A percentile compares a stretch with the other conserved stretches of the same genome.
These are phyloP conservation scores for Neopelma chrysocephalum DNA, from an alignment of 2,797 vertebrate genomes.

Conservation along the genomic window DNA sequence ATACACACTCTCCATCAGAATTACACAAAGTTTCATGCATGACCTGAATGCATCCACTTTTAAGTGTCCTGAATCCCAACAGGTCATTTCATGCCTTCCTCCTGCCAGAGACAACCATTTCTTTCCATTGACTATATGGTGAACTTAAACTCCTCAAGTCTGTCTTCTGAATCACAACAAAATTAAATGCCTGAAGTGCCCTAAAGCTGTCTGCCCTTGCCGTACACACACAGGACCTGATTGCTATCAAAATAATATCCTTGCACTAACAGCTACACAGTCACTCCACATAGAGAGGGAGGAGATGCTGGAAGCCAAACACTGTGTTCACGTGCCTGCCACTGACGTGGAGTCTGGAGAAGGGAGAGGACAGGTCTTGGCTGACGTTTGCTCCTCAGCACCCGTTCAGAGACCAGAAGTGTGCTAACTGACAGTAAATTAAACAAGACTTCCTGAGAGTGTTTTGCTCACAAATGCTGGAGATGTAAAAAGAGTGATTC, in stretches of 20 bases:
- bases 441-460: background rate
- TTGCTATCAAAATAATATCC: background rate
- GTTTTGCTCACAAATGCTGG: background rate
- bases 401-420: rapidly evolving
- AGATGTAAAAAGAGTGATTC: background rate
- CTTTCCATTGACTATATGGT: background rate
- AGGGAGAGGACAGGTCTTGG: background rate
- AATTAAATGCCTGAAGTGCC: background rate
- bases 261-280: background rate
- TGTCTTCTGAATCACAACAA: background rate
- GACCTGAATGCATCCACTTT: background rate
- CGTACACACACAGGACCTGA: background rate
- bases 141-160: background rate
- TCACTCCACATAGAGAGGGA: background rate
- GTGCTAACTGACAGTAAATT: background rate
- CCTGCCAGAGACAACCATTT: background rate
- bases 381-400: background rate
- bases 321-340: background rate
- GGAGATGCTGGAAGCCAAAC: background rate
- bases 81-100: background rate
- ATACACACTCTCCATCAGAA: background rate
- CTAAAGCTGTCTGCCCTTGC: background rate
- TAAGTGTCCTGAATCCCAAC: background rate
- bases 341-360: background rate
- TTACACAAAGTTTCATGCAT: background rate